phyloP scores from a whole-genome alignment of 2,888 invertebrate genomes.

The Polylopha cassiicola region DNA sequence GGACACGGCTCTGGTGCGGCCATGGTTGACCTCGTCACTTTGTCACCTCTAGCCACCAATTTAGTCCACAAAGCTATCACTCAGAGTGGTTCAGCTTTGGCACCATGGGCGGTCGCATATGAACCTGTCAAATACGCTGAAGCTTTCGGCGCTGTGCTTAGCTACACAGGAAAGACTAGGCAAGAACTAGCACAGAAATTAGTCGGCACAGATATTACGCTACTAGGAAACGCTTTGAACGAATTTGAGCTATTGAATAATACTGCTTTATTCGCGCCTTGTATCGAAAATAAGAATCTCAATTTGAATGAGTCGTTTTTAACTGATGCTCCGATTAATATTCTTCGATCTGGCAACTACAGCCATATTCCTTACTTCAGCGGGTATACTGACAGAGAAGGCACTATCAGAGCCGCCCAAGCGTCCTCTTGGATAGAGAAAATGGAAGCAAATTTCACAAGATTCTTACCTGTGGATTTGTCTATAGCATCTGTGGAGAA shows the following conservation, averaged over 20 bases:
- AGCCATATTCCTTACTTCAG: constrained; percentile 54
- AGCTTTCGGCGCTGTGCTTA: constrained; percentile 42
- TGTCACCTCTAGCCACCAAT: constrained; percentile 44
- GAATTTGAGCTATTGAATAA: constrained; percentile 52
- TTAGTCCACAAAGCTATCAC: constrained; percentile 58
- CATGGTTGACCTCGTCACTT: constrained; percentile 59
- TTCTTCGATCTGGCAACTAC: constrained; percentile 50
- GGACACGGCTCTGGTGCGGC: constrained; percentile 89
- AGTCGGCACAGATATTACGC: constrained; percentile 34
- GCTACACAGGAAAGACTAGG: constrained; percentile 39
- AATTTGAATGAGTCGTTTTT: constrained; percentile 45
- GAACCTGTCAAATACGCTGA: constrained; percentile 54
- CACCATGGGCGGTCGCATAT: constrained; percentile 66
- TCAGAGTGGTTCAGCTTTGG: constrained; percentile 57
- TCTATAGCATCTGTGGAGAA: constrained; percentile 33
- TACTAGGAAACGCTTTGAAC: constrained; percentile 38
- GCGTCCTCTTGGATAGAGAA: constrained; percentile 46
- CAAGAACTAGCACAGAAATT: constrained; percentile 45
- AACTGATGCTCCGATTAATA: constrained; percentile 48
- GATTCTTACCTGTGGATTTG: constrained; percentile 57
- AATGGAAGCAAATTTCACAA: constrained; percentile 55
- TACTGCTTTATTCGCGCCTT: constrained; percentile 60
- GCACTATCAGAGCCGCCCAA: constrained; percentile 51
- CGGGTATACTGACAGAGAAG: constrained; percentile 57
- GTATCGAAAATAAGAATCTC: constrained; percentile 47